Conservation (phyloP, 2,888 invertebrate species). For the Didymodactylos carnosus region DNA sequence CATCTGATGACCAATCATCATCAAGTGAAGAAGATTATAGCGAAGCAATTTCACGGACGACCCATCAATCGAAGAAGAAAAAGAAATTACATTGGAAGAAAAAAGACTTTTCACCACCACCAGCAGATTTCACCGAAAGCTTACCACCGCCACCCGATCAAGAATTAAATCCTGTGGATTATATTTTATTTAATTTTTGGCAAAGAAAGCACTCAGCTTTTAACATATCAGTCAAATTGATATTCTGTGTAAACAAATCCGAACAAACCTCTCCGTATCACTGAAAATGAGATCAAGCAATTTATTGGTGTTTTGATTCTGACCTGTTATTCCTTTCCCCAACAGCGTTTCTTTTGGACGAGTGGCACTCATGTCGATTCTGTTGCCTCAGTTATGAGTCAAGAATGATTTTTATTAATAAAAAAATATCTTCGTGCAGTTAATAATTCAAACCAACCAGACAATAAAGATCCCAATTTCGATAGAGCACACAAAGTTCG, state of each 20-base stretch:
- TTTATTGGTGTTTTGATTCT: not conserved
- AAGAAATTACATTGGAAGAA: no score
- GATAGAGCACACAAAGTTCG: slow-evolving; percentile 16
- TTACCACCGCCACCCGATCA: no score
- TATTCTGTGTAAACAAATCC: not conserved
- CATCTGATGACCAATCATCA: no score
- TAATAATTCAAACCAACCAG: slow-evolving; percentile 15
- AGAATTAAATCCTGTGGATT: no score
- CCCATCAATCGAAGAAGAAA: no score
- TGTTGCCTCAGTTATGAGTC: slow-evolving; percentile 4
- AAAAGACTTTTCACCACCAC: no score
- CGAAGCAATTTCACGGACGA: no score
- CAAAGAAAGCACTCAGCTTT: not conserved
- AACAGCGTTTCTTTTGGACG: not conserved
- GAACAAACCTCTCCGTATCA: not conserved
- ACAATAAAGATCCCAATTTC: slow-evolving; percentile 1
- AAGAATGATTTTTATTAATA: slow-evolving; percentile 14
- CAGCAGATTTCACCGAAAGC: no score
- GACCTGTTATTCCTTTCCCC: not conserved
- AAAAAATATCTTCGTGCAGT: slow-evolving; percentile 16
- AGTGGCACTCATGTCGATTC: not conserved
- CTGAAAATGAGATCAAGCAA: not conserved
- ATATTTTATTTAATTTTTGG: not conserved
- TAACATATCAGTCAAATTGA: not conserved
- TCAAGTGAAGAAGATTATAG: no score